Evolutionary conservation across 2,113 vertebrate species (phyloP).

Genomic region (Cyanocitta stelleri): DNA sequence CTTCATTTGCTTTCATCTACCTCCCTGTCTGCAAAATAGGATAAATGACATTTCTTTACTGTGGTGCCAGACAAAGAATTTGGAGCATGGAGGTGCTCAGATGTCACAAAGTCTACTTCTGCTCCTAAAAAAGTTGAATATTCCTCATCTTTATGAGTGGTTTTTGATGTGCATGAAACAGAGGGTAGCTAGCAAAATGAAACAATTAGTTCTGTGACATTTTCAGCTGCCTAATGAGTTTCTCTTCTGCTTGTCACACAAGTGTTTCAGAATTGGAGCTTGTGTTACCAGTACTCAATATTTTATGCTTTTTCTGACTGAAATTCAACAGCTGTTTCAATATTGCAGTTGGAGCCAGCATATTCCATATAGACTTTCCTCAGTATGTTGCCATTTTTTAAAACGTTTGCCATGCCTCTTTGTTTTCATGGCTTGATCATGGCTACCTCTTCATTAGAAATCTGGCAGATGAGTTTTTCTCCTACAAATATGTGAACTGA

Average conservation of each 20-base stretch:
- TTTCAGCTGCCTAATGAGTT: constrained; percentile 45
- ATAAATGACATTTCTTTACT: not conserved
- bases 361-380: constrained; percentile 7
- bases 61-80: not conserved
- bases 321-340: constrained; percentile 51
- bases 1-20: not conserved
- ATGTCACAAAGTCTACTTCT: not conserved
- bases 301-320: constrained; percentile 38
- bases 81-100: not conserved
- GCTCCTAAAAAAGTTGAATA: not conserved
- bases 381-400: not conserved
- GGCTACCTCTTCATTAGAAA: constrained; percentile 2
- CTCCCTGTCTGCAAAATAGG: not conserved
- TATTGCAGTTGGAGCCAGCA: constrained; percentile 22
- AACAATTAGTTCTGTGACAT: constrained; percentile 47
- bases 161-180: not conserved
- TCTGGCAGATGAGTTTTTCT: not conserved
- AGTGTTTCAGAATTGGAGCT: not conserved
- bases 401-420: not conserved
- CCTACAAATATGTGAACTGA: not conserved
- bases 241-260: constrained; percentile 20
- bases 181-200: constrained; percentile 30
- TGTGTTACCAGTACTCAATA: constrained; percentile 19
- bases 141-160: not conserved
- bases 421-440: not conserved